These are phyloP conservation scores for Plotosus lineatus DNA, from an alignment of 2,113 vertebrate genomes.

Conservation along the genomic window DNA sequence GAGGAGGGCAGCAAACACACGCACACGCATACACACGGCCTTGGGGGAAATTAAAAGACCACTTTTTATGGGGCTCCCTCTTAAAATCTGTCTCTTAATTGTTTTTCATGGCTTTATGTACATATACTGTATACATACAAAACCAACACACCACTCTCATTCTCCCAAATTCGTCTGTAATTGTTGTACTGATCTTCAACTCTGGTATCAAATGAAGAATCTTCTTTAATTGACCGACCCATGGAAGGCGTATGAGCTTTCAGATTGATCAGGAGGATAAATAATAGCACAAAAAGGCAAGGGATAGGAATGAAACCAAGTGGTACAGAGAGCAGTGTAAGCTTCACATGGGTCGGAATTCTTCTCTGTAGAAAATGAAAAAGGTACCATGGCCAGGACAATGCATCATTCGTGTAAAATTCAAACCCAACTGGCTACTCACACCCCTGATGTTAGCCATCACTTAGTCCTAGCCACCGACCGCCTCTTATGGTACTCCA, in stretches of 20 bases:
- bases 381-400: neutral
- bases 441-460: neutral
- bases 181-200: neutral
- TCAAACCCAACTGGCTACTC: neutral
- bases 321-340: neutral
- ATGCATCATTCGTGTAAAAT: neutral
- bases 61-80: no score
- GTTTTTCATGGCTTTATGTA: no score
- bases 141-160: neutral
- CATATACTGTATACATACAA: neutral
- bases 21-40: neutral
- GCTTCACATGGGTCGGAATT: neutral
- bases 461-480: neutral
- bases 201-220: slow-evolving; percentile 6
- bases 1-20: neutral
- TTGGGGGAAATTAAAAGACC: no score
- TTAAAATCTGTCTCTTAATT: no score
- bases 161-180: neutral
- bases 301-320: neutral
- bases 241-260: neutral
- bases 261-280: slow-evolving; percentile 18
- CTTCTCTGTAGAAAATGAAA: neutral
- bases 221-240: neutral
- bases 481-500: neutral
- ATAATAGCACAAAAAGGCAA: neutral